Base-by-base conservation (phyloP, 2,113 vertebrate species). In the Phocoena phocoena region DNA sequence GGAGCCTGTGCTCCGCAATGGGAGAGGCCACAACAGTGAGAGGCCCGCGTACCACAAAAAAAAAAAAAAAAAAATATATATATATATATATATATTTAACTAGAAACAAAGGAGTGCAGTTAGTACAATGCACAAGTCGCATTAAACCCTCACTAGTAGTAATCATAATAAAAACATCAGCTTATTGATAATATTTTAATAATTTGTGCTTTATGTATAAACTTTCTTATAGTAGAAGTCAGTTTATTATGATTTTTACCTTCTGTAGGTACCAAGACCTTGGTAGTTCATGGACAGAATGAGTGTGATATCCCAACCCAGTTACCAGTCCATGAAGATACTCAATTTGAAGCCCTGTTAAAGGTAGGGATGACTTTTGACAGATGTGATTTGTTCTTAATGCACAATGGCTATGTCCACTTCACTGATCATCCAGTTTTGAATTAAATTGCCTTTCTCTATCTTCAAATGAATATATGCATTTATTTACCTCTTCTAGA, bases 291-390 rank as follows among this genome's bases (percentile, higher is more conserved):
- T 0, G 99, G 99, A 8, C 99, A 99, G 99, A 99, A 99, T 76
- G 99, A 99, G 47, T 99, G 99, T 98, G 99, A 99, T 96, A 99
- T 99, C 93, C 99, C 99, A 74, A 99, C 99, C 0, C 99, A 99
- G 98, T 98, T 99, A 55, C 99, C 99, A 55, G 99, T 99, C n/a
- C 99, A 99, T 1, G 99, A 99, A 97, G 99, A 99, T 98, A 99
- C 99, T 55, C 99, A 99, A 90, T 99, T 99, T 98, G 99, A 99
- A 98, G 99, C 99, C 47, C 98, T 99, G 70, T 98, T 99, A 74
- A 99, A 99, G 99, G 99, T 99, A 97, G 14, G 92, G 93, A 55
- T 82, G 50, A n/a, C 67, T 96, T 97, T 81, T 17, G 6, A 38
- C 76, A 62, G 73, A 94, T 82, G 18, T 55, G 9, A 90, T 11